Evolutionary conservation across 2,113 vertebrate genomes (phyloP).

Genomic region (Varanus komodoensis): DNA sequence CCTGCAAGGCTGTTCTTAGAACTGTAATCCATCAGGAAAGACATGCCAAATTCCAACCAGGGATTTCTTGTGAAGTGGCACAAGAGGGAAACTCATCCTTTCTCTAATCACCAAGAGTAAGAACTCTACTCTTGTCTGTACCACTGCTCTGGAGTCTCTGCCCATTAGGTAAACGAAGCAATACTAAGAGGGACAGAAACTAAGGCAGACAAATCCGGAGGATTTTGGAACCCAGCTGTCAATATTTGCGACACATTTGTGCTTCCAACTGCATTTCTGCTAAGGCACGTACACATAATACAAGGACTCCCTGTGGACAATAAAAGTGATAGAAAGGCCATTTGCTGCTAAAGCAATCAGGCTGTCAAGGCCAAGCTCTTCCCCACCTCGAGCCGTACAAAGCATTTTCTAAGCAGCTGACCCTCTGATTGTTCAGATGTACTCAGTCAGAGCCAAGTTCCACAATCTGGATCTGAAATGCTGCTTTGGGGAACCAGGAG

Average conservation of each 20-base stretch:
- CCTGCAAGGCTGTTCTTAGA: neutral
- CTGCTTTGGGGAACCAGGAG: neutral
- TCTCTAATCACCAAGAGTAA: neutral
- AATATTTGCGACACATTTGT: neutral
- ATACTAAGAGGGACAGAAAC: neutral
- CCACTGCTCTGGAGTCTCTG: neutral
- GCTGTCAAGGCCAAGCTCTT: neutral
- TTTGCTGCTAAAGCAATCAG: conserved; percentile 9
- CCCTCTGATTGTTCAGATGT: neutral
- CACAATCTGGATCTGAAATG: no score
- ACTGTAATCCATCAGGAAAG: neutral
- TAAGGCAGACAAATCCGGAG: neutral
- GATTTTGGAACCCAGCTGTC: neutral
- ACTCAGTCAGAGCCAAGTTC: neutral
- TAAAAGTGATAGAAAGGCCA: neutral
- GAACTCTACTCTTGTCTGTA: no score
- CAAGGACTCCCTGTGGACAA: neutral
- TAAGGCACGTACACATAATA: neutral
- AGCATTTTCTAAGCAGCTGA: neutral
- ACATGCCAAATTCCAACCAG: no score
- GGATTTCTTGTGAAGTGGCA: neutral
- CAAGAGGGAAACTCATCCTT: neutral
- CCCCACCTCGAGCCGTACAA: neutral
- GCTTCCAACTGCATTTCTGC: neutral
- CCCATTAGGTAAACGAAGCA: neutral